Conservation (phyloP, 1,140 invertebrate genomes). For the Plectrocnemia conspersa region DNA sequence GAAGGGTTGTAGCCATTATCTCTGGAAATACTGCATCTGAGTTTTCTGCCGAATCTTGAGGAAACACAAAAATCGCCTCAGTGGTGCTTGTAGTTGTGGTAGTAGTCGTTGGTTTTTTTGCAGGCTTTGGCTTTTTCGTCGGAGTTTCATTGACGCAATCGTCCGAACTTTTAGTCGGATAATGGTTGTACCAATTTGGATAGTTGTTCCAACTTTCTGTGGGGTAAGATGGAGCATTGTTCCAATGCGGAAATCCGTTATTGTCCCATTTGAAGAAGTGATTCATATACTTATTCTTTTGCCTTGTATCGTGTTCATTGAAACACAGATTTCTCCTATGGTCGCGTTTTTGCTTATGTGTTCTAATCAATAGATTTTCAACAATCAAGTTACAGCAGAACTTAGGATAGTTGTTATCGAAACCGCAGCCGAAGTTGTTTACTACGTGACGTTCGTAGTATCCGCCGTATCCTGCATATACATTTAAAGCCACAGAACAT, state of each 20-base stretch:
- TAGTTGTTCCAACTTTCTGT: neutral
- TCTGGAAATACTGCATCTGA: neutral
- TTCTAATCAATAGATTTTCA: constrained; percentile 8
- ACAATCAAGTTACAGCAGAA: constrained; percentile 28
- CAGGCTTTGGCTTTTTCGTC: constrained; percentile 6
- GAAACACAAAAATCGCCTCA: neutral
- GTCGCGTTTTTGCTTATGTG: constrained; percentile 28
- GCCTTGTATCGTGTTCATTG: neutral
- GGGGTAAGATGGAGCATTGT: constrained; percentile 12
- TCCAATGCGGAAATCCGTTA: constrained; percentile 30
- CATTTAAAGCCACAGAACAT: constrained; percentile 17
- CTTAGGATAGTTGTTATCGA: constrained; percentile 12
- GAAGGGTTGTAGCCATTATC: neutral
- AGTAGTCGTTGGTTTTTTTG: constrained; percentile 8
- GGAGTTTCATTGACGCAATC: neutral
- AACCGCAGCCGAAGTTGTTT: constrained; percentile 24
- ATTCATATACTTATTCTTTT: neutral
- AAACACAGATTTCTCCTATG: constrained; percentile 4
- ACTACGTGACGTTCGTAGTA: constrained; percentile 27
- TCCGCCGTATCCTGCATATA: constrained; percentile 17
- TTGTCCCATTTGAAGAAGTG: constrained; percentile 31
- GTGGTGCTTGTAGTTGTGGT: constrained; percentile 9
- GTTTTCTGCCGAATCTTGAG: neutral
- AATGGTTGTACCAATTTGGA: neutral
- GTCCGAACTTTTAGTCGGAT: neutral